Evolutionary conservation across 2,797 vertebrate genomes (phyloP).

Genomic region (Silurus lanzhouensis): DNA sequence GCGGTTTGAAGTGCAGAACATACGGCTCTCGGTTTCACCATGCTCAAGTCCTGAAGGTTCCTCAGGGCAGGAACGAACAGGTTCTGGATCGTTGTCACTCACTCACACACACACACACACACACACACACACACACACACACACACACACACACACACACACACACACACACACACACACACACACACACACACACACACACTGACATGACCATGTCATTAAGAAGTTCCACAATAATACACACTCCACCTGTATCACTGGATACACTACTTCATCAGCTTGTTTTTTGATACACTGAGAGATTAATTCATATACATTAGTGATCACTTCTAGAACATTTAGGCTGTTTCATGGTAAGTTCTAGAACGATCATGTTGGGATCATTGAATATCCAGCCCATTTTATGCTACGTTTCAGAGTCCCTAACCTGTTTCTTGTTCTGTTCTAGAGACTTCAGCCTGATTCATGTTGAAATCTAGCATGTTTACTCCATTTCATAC

Average conservation of each 20-base stretch:
- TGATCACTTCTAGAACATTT: too few relatives aligned
- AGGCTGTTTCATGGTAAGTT: not conserved
- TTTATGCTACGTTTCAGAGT: not conserved
- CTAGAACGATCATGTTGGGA: not conserved
- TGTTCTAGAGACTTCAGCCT: not conserved
- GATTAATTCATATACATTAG: not conserved
- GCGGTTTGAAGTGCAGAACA: not conserved
- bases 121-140: too few relatives aligned
- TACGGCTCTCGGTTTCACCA: not conserved
- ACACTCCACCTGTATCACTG: not conserved
- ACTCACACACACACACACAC: constrained; percentile 1
- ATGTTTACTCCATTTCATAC: not conserved
- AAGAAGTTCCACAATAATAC: constrained; percentile 16
- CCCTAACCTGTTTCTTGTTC: not conserved
- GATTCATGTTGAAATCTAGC: not conserved
- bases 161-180: too few relatives aligned
- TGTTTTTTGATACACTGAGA: not conserved
- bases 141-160: too few relatives aligned
- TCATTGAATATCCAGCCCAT: not conserved
- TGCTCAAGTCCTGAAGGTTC: not conserved
- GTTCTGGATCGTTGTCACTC: not conserved
- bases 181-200: too few relatives aligned
- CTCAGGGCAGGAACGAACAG: constrained; percentile 8
- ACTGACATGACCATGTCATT: not conserved
- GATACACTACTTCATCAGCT: not conserved